Evolutionary conservation across 2,888 invertebrate species (phyloP).

Genomic region (Lumbricus terrestris): DNA sequence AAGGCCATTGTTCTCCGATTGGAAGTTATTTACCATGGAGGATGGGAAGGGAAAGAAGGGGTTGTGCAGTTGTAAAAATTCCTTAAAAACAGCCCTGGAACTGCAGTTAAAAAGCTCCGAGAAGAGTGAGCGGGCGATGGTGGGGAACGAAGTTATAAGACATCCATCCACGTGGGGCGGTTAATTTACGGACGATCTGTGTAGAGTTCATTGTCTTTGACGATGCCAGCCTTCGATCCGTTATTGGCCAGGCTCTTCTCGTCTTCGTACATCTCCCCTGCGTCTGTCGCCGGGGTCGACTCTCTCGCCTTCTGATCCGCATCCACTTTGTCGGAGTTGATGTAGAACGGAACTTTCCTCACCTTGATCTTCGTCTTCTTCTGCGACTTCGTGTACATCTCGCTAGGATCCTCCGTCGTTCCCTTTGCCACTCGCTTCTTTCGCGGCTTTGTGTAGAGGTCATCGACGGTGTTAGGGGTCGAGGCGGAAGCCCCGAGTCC

Average conservation of each 20-base stretch:
- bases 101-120: no score
- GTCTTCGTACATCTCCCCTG: no score
- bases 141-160: not conserved
- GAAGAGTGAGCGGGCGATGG: not conserved
- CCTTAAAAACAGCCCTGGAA: no score
- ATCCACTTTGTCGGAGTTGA: not conserved
- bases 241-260: no score
- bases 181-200: not conserved
- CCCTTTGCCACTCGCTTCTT: not conserved
- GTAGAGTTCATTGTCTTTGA: not conserved
- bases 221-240: not conserved
- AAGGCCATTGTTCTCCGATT: no score
- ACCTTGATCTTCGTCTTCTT: not conserved
- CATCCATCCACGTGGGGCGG: not conserved
- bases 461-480: not conserved
- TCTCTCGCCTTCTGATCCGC: not conserved
- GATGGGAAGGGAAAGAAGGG: no score
- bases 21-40: no score
- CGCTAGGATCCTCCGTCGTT: not conserved
- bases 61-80: no score
- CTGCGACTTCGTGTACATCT: not conserved
- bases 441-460: not conserved
- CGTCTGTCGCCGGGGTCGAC: not conserved
- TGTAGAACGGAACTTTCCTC: not conserved
- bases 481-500: no score